Evolutionary conservation across 2,888 invertebrate species (phyloP), one percentile per base, ranked within the genome.

Genomic region (Xestobium rufovillosum): DNA sequence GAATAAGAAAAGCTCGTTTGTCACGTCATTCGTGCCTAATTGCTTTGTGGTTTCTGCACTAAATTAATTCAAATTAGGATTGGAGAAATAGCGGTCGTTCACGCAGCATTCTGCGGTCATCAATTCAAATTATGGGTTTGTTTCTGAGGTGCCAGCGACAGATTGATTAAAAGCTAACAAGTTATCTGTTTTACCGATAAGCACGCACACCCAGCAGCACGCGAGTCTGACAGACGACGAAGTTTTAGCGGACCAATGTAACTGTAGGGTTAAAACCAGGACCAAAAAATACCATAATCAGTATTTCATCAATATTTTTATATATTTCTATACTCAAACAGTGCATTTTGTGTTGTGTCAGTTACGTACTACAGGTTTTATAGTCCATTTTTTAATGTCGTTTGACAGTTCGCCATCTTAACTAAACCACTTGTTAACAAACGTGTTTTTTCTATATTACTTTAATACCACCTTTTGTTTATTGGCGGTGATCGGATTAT

Each of bases 61-160:
- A n/a, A n/a, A n/a, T n/a, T n/a, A n/a, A n/a, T n/a, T n/a, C n/a
- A n/a, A n/a, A n/a, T n/a, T n/a, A n/a, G n/a, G n/a, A n/a, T n/a
- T n/a, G n/a, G n/a, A n/a, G n/a, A n/a, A n/a, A n/a, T n/a, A n/a
- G n/a, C n/a, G n/a, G n/a, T n/a, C n/a, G n/a, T n/a, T n/a, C n/a
- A n/a, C n/a, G n/a, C n/a, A n/a, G n/a, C n/a, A n/a, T n/a, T n/a
- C n/a, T n/a, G n/a, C n/a, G n/a, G n/a, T n/a, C n/a, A n/a, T n/a
- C n/a, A n/a, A n/a, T n/a, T n/a, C n/a, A n/a, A n/a, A n/a, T n/a
- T n/a, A 19, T 19, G 6, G 23, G 23, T 19, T 19, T 19, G 23
- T n/a, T 94, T 95, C 40, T 95, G 2, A 10, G 15, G 16, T 11
- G 27, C 11, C 26, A 34, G 38, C 43, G 53, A 58, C 42, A 41